Evolutionary conservation across 2,888 invertebrate species (phyloP).

Genomic region (Spatulosminthurus flaviceps): DNA sequence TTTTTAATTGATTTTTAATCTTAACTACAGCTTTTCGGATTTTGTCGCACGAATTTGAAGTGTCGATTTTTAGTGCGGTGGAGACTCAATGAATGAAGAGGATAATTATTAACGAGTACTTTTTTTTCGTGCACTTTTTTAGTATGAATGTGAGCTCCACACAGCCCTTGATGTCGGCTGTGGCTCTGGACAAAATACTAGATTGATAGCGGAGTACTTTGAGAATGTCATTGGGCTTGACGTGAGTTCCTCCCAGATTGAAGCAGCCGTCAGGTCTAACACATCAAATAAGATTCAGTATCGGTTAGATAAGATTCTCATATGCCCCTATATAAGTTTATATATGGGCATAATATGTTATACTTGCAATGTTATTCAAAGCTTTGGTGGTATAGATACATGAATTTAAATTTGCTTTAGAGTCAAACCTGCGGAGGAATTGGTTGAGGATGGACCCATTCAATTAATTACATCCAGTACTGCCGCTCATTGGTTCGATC

Average conservation of each 20-base stretch:
- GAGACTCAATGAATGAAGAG: no score
- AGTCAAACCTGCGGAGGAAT: neutral
- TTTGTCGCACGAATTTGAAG: no score
- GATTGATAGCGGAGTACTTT: conserved; percentile 6
- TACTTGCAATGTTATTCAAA: neutral
- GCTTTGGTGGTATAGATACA: no score
- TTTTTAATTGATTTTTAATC: no score
- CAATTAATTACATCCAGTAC: conserved; percentile 4
- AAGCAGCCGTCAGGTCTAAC: neutral
- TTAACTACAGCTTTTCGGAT: no score
- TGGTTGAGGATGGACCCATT: neutral
- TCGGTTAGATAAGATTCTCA: neutral
- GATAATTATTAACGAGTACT: no score
- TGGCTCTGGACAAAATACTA: conserved; percentile 9
- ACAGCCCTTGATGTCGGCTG: neutral
- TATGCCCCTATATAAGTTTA: no score
- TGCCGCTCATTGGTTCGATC: conserved; percentile 18
- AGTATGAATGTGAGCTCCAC: neutral
- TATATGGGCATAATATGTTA: no score
- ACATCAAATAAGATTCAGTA: neutral
- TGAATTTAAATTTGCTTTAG: neutral
- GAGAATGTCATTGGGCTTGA: neutral
- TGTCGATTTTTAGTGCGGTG: no score
- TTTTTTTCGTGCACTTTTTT: neutral
- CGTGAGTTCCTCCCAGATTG: neutral